Conservation (phyloP, 2,888 invertebrate genomes). For the Eueremaeus valkanovi region DNA sequence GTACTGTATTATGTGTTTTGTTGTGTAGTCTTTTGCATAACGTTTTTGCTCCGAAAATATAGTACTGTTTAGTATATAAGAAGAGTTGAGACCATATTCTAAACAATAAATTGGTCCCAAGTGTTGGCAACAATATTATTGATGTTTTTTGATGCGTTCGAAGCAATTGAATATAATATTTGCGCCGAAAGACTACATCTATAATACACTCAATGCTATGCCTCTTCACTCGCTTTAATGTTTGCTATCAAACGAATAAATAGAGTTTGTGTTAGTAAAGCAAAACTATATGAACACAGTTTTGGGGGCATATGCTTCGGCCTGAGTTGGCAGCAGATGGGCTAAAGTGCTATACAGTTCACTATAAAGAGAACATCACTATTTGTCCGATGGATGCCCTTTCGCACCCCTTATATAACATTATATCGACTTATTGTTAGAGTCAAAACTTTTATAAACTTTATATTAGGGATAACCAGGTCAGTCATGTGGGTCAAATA, state of each 20-base stretch:
- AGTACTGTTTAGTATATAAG: neutral
- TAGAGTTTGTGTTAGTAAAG: constrained; percentile 22
- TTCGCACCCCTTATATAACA: constrained; percentile 16
- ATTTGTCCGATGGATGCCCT: constrained; percentile 16
- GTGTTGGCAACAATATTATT: constrained; percentile 18
- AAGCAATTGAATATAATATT: neutral
- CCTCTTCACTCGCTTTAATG: constrained; percentile 15
- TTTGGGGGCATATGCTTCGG: neutral
- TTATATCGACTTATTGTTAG: constrained; percentile 15
- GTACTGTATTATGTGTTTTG: neutral
- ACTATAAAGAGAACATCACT: constrained; percentile 11
- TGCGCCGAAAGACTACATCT: constrained; percentile 4
- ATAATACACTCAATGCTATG: constrained; percentile 10
- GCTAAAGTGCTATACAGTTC: constrained; percentile 26
- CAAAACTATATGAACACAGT: neutral
- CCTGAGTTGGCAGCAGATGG: constrained; percentile 22
- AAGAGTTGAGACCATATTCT: constrained; percentile 15
- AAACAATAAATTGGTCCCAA: constrained; percentile 26
- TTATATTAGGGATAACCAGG: too few relatives aligned
- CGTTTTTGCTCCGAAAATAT: neutral
- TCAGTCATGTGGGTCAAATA: too few relatives aligned
- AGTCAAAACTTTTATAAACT: constrained; percentile 9
- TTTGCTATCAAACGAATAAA: constrained; percentile 21
- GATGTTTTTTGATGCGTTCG: constrained; percentile 18
- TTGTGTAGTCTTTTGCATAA: too few relatives aligned